These are phyloP conservation scores for Allobates femoralis DNA, from an alignment of 2,797 vertebrate species.

Conservation along the genomic window DNA sequence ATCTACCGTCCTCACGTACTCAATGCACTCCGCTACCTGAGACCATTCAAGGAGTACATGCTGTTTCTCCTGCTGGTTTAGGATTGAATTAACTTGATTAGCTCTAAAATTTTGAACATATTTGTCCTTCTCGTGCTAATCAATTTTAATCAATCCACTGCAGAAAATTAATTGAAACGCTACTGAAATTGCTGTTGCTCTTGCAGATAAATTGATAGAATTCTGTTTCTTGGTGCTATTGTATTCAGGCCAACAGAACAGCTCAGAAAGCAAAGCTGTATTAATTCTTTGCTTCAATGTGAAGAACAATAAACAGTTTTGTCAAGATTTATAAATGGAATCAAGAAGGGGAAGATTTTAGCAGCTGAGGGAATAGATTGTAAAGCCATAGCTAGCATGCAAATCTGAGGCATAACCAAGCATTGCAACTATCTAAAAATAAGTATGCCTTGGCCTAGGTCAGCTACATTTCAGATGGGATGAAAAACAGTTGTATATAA, in stretches of 20 bases:
- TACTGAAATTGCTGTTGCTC: slow-evolving; percentile 53
- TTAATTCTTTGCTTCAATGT: slow-evolving; percentile 45
- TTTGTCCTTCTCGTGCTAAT: slow-evolving; percentile 59
- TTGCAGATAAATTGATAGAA: slow-evolving; percentile 55
- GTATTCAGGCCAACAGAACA: slow-evolving; percentile 41
- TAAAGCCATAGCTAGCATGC: slow-evolving; percentile 5
- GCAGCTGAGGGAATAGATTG: slow-evolving; percentile 4
- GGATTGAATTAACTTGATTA: slow-evolving; percentile 62
- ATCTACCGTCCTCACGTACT: slow-evolving; percentile 23
- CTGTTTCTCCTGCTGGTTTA: slow-evolving; percentile 55
- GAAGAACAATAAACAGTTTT: slow-evolving; percentile 39
- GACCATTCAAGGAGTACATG: slow-evolving; percentile 10
- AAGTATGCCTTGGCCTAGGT: neutral
- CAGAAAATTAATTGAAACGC: slow-evolving; percentile 63
- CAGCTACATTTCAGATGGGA: neutral
- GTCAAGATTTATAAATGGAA: slow-evolving; percentile 22
- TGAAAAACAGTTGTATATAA: neutral
- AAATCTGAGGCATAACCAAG: neutral
- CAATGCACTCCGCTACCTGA: slow-evolving; percentile 38
- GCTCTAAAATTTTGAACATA: slow-evolving; percentile 57
- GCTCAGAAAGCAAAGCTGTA: slow-evolving; percentile 30
- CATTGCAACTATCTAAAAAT: neutral
- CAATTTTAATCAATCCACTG: slow-evolving; percentile 63
- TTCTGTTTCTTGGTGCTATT: slow-evolving; percentile 33
- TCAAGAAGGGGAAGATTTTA: neutral